These are phyloP conservation scores for Agrochola macilenta DNA, from an alignment of 2,888 invertebrate species.

Conservation along the genomic window DNA sequence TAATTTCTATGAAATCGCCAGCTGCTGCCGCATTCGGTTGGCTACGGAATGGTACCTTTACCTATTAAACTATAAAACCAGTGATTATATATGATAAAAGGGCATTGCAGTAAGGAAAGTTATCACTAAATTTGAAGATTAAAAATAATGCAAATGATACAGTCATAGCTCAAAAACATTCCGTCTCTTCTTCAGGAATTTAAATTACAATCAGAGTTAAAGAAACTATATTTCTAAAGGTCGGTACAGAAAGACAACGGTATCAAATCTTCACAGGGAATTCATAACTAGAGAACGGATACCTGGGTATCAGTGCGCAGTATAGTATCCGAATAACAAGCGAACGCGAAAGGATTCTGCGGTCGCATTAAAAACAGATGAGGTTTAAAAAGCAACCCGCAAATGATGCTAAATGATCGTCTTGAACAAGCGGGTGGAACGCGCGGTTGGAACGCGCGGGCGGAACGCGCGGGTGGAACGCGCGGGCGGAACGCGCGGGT, in stretches of 20 bases:
- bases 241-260: slow-evolving; percentile 47
- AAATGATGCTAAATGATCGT: slow-evolving; percentile 87
- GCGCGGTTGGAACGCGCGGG: slow-evolving; percentile 75
- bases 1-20: too few relatives aligned
- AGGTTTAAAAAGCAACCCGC: slow-evolving; percentile 86
- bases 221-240: slow-evolving; percentile 49
- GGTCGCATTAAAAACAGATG: slow-evolving; percentile 87
- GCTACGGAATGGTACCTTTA: too few relatives aligned
- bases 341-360: slow-evolving; percentile 84
- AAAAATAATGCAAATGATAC: slow-evolving; percentile 1
- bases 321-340: slow-evolving; percentile 85
- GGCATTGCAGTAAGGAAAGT: background rate
- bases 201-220: slow-evolving; percentile 41
- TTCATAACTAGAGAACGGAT: slow-evolving; percentile 64
- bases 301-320: slow-evolving; percentile 77
- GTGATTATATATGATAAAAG: background rate
- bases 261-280: slow-evolving; percentile 65
- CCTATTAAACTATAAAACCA: background rate
- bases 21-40: too few relatives aligned
- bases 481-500: slow-evolving; percentile 68
- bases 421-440: slow-evolving; percentile 77
- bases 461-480: slow-evolving; percentile 57
- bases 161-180: background rate
- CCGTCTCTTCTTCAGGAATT: slow-evolving; percentile 15
- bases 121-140: background rate